Evolutionary conservation across 2,888 invertebrate species (phyloP).

Genomic region (Ariolimax columbianus): DNA sequence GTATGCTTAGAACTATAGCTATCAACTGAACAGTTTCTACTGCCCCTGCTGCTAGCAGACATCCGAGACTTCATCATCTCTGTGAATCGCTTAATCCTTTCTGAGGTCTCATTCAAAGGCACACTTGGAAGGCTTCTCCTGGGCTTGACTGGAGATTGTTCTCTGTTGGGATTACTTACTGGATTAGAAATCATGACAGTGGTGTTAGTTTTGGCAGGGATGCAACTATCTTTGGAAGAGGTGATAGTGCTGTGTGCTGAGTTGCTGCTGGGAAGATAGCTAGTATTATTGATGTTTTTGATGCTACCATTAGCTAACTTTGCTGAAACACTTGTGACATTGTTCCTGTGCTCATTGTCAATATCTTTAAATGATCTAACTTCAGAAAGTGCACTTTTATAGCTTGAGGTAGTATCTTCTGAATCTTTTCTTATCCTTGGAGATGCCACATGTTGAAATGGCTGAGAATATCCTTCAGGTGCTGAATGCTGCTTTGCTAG

Average conservation of each 20-base stretch:
- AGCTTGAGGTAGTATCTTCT: slow-evolving; percentile 42
- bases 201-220: slow-evolving; percentile 8
- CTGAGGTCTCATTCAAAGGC: slow-evolving; percentile 61
- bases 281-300: slow-evolving; percentile 2
- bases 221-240: not conserved
- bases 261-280: not conserved
- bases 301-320: not conserved
- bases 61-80: slow-evolving; percentile 66
- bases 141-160: slow-evolving; percentile 55
- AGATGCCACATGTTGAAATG: not conserved
- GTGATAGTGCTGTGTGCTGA: not conserved
- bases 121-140: slow-evolving; percentile 64
- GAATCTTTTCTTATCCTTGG: slow-evolving; percentile 30
- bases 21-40: slow-evolving; percentile 53
- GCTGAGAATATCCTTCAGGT: slow-evolving; percentile 13
- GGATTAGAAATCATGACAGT: not conserved
- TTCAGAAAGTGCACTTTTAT: slow-evolving; percentile 38
- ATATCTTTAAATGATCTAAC: not conserved
- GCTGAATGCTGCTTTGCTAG: not conserved
- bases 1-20: slow-evolving; percentile 14
- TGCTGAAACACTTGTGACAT: not conserved
- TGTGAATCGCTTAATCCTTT: slow-evolving; percentile 66
- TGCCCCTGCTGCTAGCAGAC: slow-evolving; percentile 57
- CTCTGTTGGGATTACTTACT: not conserved
- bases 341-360: not conserved